Conservation (phyloP, 2,113 vertebrate species). For the Mus musculus region GRCm39 chr11:13213501-13214000, state of each 20-base stretch:
- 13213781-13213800: neutral
- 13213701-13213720: neutral
- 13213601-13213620: neutral
- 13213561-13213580: neutral
- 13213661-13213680: neutral
- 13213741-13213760: neutral
- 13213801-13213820: neutral
- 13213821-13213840: neutral
- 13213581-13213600: neutral
- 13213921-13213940: no score
- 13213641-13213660: neutral
- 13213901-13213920: neutral
- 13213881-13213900: neutral
- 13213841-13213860: neutral
- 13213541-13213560: fast-evolving
- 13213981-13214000: neutral
- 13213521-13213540: neutral
- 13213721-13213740: neutral
- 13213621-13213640: neutral
- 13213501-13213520: neutral
- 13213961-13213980: neutral
- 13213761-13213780: neutral
- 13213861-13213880: neutral
- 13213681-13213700: neutral
- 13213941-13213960: neutral